Conservation (phyloP, 37 sponge, comb jelly and placozoan genomes). For the Chondrilla cf. caribensis region DNA sequence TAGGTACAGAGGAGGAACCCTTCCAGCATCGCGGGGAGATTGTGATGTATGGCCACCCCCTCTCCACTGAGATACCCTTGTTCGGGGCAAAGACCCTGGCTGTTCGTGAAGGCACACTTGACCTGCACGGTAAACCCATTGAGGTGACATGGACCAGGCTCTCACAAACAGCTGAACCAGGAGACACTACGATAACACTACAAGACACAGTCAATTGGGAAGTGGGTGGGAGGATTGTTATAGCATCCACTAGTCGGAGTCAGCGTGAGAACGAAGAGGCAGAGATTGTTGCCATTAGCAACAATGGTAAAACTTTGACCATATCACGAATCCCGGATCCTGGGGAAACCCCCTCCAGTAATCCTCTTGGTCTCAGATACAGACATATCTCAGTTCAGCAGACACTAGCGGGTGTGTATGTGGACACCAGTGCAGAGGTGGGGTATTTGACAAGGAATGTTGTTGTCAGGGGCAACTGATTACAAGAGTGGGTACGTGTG, state of each 20-base stretch:
- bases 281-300: conserved; percentile 48
- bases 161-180: conserved; percentile 56
- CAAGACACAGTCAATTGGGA: conserved; percentile 75
- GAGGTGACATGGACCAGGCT: conserved; percentile 90
- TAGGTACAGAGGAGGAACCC: conserved; percentile 88
- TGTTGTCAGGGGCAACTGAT: conserved; percentile 69
- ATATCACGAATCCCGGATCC: conserved; percentile 12
- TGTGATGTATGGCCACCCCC: conserved; percentile 83
- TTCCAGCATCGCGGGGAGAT: conserved; percentile 80
- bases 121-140: conserved; percentile 86
- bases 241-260: conserved; percentile 83
- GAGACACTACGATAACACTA: conserved; percentile 44
- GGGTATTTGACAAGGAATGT: conserved; percentile 91
- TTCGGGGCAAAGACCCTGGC: conserved; percentile 96
- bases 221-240: conserved; percentile 73
- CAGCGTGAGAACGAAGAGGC: conserved; percentile 88
- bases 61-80: conserved; percentile 88
- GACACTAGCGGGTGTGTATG: conserved; percentile 47
- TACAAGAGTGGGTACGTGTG: conserved; percentile 51
- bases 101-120: conserved; percentile 85
- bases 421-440: conserved; percentile 85
- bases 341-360: neutral
- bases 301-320: conserved; percentile 32
- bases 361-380: conserved; percentile 36
- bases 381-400: conserved; percentile 72